These are phyloP conservation scores for Muntiacus reevesi DNA, from an alignment of 2,113 vertebrate genomes.

Conservation along the genomic window DNA sequence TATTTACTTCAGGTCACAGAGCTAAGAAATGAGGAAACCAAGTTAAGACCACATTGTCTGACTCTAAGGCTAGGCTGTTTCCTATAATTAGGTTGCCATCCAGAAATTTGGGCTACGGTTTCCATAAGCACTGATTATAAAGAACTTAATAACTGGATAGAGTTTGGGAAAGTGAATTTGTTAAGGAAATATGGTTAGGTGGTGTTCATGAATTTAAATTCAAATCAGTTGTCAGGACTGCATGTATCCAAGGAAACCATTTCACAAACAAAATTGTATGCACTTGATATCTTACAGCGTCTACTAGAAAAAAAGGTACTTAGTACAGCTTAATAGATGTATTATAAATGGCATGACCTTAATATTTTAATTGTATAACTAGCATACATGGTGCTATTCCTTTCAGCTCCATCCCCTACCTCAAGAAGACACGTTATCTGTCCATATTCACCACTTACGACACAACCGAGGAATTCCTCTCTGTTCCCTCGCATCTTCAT, in stretches of 20 bases:
- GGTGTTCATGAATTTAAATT: slow-evolving; percentile 18
- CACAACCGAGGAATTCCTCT: not conserved
- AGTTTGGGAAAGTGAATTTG: not conserved
- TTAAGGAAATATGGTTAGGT: not conserved
- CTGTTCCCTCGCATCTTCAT: not conserved
- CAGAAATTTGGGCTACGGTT: not conserved
- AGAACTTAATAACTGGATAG: not conserved
- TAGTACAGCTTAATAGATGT: not conserved
- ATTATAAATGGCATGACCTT: not conserved
- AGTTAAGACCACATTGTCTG: not conserved
- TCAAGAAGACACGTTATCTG: not conserved
- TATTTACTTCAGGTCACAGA: not conserved
- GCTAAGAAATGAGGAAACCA: not conserved
- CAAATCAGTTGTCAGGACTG: not conserved
- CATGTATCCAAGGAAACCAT: not conserved
- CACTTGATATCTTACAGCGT: not conserved
- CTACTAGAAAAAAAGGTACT: not conserved
- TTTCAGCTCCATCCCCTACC: not conserved
- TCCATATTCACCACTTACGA: not conserved
- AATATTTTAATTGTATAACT: not conserved
- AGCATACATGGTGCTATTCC: not conserved
- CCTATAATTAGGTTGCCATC: not conserved
- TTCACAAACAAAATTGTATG: not conserved
- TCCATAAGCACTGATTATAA: not conserved
- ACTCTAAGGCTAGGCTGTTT: not conserved